phyloP scores from a whole-genome alignment of 1,140 invertebrate genomes.

The Drosophila orosa region DNA sequence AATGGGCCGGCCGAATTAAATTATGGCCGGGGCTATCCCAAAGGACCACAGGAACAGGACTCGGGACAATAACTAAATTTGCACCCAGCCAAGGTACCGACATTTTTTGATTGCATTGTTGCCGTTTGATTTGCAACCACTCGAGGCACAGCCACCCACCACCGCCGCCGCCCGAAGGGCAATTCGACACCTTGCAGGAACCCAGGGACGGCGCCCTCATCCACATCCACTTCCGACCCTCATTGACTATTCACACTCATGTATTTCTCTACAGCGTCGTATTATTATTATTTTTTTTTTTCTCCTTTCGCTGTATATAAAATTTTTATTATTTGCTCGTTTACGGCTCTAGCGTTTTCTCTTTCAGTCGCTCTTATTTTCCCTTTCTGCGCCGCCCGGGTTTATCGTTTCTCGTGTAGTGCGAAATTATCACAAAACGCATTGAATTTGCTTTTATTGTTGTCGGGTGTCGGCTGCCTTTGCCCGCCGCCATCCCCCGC shows the following conservation, averaged over 20 bases:
- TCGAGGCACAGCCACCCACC: constrained; percentile 15
- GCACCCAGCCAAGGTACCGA: constrained; percentile 62
- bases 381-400: constrained; percentile 11
- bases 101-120: constrained; percentile 81
- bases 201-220: neutral
- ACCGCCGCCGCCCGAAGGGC: constrained; percentile 16
- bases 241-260: constrained; percentile 82
- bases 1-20: constrained; percentile 74
- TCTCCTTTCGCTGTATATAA: constrained; percentile 45
- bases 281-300: constrained; percentile 62
- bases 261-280: constrained; percentile 55
- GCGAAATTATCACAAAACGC: constrained; percentile 78
- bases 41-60: constrained; percentile 42
- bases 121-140: constrained; percentile 70
- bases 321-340: constrained; percentile 80
- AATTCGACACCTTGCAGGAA: constrained; percentile 45
- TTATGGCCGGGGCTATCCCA: constrained; percentile 71
- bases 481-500: constrained; percentile 19
- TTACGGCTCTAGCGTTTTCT: constrained; percentile 56
- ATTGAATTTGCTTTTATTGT: constrained; percentile 82
- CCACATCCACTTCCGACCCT: constrained; percentile 46
- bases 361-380: constrained; percentile 12
- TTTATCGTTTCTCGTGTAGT: constrained; percentile 69
- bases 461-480: constrained; percentile 50
- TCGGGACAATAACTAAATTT: constrained; percentile 80